These are phyloP conservation scores for Dreissena rostriformis DNA, from an alignment of 1,140 invertebrate species.

Conservation along the genomic window DNA sequence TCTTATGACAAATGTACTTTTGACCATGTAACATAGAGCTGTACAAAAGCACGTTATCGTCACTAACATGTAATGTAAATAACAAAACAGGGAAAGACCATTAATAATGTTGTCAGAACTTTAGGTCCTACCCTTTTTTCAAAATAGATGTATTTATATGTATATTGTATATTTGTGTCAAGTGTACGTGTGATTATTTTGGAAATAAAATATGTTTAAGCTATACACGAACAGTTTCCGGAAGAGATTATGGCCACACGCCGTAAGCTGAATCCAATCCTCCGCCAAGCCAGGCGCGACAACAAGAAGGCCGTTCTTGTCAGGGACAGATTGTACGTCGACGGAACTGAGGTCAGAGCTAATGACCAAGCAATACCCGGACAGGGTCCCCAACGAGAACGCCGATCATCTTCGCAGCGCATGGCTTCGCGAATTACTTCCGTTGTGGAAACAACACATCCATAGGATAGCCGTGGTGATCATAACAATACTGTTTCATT, in stretches of 20 bases:
- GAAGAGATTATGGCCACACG: neutral
- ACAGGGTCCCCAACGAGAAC: neutral
- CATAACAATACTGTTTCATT: neutral
- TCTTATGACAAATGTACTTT: too few species aligned
- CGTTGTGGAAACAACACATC: neutral
- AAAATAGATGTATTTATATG: too few species aligned
- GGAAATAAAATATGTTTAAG: too few species aligned
- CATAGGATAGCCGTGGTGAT: conserved; percentile 14
- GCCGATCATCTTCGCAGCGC: neutral
- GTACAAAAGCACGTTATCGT: too few species aligned
- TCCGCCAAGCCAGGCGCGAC: neutral
- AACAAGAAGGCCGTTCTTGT: neutral
- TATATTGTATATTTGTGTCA: too few species aligned
- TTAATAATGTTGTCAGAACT: too few species aligned
- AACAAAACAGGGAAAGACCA: too few species aligned
- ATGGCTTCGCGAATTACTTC: neutral
- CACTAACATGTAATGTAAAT: too few species aligned
- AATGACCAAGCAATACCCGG: neutral
- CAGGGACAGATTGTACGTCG: neutral
- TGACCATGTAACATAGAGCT: too few species aligned
- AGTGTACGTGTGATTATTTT: too few species aligned
- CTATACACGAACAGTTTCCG: neutral
- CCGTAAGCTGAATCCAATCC: neutral
- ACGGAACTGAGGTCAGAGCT: neutral
- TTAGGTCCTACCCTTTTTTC: too few species aligned